A percentile compares a stretch with the other conserved stretches of the same genome.
Evolutionary conservation across 2,113 vertebrate species (phyloP).

Genomic region (Campylorhamphus procurvoides): DNA sequence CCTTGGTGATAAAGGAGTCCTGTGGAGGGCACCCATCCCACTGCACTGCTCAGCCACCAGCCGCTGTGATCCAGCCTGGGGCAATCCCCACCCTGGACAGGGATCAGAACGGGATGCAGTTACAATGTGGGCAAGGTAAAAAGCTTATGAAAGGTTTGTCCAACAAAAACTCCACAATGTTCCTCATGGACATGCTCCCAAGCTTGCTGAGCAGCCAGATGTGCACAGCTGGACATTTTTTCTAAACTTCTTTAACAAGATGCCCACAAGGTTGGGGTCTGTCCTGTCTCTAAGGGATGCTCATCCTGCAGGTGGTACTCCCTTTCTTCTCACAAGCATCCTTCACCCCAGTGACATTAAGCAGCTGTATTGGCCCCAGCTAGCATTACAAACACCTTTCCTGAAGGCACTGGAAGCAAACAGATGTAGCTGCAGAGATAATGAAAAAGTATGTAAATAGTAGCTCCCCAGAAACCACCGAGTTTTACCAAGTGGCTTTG

Average conservation of each 20-base stretch:
- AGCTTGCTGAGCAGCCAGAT: neutral
- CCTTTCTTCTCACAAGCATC: neutral
- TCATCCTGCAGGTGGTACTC: neutral
- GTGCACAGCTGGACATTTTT: neutral
- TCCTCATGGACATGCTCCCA: neutral
- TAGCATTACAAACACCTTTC: conserved; percentile 56
- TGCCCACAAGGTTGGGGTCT: neutral
- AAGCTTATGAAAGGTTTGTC: neutral
- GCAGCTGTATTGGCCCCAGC: conserved; percentile 46
- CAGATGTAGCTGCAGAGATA: conserved; percentile 41
- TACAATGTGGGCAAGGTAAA: neutral
- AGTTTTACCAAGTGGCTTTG: conserved; percentile 47
- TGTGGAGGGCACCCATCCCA: too few species aligned
- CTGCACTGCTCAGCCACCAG: accelerated
- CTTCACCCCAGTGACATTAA: neutral
- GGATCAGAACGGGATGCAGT: neutral
- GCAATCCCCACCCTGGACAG: neutral
- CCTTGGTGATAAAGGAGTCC: neutral
- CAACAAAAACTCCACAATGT: neutral
- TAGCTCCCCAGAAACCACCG: conserved; percentile 8
- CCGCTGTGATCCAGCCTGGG: neutral
- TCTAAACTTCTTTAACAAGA: neutral
- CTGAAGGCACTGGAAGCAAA: conserved; percentile 53
- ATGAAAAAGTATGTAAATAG: conserved; percentile 56
- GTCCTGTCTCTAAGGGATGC: neutral